Percentiles rank a stretch among this genome's conserved stretches.
phyloP scores from a whole-genome alignment of 1,140 invertebrate genomes.

The Zaprionus nigranus region DNA sequence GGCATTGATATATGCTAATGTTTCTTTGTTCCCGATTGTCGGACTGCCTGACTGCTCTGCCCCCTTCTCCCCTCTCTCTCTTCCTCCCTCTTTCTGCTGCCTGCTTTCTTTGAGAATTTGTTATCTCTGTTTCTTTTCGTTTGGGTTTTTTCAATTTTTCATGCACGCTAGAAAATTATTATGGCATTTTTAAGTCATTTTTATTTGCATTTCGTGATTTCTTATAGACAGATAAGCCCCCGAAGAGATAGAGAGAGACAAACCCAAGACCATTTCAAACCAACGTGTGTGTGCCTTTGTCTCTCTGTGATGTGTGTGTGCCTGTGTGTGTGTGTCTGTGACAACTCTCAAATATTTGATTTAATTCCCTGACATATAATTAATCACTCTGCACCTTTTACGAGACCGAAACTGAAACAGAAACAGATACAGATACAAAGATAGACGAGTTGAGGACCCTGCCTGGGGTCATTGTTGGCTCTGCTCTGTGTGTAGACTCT shows the following conservation, averaged over 20 bases:
- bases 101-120: constrained; percentile 52
- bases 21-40: constrained; percentile 48
- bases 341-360: constrained; percentile 81
- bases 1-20: constrained; percentile 84
- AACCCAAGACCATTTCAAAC: neutral
- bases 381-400: constrained; percentile 80
- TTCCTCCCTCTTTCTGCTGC: constrained; percentile 20
- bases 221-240: constrained; percentile 64
- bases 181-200: constrained; percentile 79
- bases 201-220: constrained; percentile 83
- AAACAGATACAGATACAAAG: neutral
- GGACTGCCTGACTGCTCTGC: constrained; percentile 21
- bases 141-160: constrained; percentile 70
- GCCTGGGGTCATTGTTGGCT: constrained; percentile 1
- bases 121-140: constrained; percentile 68
- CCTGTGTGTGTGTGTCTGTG: constrained; percentile 20
- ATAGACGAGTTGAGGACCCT: constrained; percentile 6
- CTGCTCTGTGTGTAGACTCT: constrained; percentile 9
- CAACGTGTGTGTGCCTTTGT: too few relatives aligned
- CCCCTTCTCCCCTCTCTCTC: neutral
- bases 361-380: constrained; percentile 83
- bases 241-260: neutral
- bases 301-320: constrained; percentile 2
- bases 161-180: constrained; percentile 68
- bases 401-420: constrained; percentile 27